Evolutionary conservation across 2,888 invertebrate genomes (phyloP).

Genomic region (Gandaritis pyraliata): DNA sequence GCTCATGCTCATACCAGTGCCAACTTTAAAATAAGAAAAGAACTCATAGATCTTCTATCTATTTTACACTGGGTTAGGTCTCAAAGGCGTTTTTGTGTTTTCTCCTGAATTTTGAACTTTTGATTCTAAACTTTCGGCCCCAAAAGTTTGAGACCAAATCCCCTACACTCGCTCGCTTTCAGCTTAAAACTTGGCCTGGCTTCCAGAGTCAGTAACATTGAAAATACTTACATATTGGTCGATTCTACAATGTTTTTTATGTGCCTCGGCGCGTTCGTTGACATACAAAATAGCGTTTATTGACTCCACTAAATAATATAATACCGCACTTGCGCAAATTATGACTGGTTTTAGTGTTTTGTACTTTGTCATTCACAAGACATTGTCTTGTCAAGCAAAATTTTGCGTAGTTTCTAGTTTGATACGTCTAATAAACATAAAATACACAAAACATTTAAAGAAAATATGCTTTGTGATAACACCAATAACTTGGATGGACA

Average conservation of each 20-base stretch:
- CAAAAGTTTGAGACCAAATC: background rate
- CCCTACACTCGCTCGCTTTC: constrained; percentile 4
- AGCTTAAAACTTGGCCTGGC: constrained; percentile 2
- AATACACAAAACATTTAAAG: no score
- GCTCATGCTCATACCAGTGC: no score
- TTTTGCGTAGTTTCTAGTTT: constrained; percentile 3
- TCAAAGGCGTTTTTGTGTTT: no score
- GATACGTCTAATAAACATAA: no score
- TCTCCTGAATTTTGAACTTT: no score
- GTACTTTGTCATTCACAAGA: constrained; percentile 25
- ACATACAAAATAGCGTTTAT: constrained; percentile 57
- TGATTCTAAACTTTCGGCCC: no score
- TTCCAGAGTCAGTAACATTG: background rate
- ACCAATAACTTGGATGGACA: no score
- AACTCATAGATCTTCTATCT: no score
- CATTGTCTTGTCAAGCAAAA: constrained; percentile 18
- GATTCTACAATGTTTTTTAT: constrained; percentile 48
- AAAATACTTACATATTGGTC: constrained; percentile 31
- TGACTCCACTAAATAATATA: constrained; percentile 42
- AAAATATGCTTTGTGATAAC: no score
- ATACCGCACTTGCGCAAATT: constrained; percentile 33
- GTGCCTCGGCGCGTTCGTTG: constrained; percentile 47
- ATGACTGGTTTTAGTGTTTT: constrained; percentile 24
- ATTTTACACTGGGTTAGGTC: no score
- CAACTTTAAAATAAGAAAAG: no score